Evolutionary conservation across 2,888 invertebrate species (phyloP).

Genomic region (Panzeria rudis): DNA sequence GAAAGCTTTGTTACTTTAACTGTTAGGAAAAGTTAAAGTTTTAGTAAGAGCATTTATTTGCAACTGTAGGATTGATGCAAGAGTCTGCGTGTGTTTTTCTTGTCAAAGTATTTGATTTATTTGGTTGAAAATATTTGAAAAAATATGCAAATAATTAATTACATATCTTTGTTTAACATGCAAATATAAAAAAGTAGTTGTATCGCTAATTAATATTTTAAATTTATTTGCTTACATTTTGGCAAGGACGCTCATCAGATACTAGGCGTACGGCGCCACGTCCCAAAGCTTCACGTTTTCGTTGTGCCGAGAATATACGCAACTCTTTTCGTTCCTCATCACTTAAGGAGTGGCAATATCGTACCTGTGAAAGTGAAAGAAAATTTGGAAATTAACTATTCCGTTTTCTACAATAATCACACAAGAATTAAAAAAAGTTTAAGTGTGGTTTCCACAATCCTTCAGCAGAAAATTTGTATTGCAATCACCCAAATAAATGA

Average conservation of each 20-base stretch:
- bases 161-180: constrained; percentile 17
- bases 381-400: neutral
- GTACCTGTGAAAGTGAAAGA: constrained; percentile 85
- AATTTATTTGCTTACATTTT: constrained; percentile 87
- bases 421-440: too few species aligned
- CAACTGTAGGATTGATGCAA: neutral
- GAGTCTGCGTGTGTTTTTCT: neutral
- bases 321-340: constrained; percentile 97
- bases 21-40: constrained; percentile 21
- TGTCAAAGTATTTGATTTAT: constrained; percentile 41
- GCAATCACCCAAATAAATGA: too few species aligned
- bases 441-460: too few species aligned
- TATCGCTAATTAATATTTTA: constrained; percentile 1
- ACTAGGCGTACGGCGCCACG: constrained; percentile 94
- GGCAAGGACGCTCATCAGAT: constrained; percentile 89
- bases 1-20: constrained; percentile 53
- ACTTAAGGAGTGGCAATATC: constrained; percentile 96
- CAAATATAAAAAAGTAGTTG: neutral
- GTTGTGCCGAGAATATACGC: constrained; percentile 94
- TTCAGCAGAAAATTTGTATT: too few species aligned
- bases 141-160: constrained; percentile 55
- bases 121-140: constrained; percentile 5
- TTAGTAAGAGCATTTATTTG: constrained; percentile 8
- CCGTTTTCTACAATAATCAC: too few species aligned
- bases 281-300: constrained; percentile 97